Evolutionary conservation across 2,113 vertebrate genomes (phyloP).

Genomic region (Clarias gariepinus): DNA sequence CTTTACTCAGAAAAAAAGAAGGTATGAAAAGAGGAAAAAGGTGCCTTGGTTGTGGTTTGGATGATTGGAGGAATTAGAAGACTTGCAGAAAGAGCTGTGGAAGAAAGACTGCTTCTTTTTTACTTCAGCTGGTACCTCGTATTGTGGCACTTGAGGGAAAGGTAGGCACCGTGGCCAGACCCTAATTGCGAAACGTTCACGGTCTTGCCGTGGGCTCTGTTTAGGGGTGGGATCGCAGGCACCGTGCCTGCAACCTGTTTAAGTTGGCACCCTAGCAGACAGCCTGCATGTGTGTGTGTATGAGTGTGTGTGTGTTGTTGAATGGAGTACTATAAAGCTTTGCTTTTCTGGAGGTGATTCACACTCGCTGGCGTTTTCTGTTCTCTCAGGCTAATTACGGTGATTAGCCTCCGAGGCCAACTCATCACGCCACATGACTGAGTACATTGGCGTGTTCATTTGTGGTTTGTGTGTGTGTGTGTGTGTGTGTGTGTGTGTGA

Average conservation of each 20-base stretch:
- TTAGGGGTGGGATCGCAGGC: conserved; percentile 48
- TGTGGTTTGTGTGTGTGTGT: conserved; percentile 10
- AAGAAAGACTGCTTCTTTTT: conserved; percentile 23
- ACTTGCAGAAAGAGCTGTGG: conserved; percentile 10
- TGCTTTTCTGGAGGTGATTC: conserved; percentile 53
- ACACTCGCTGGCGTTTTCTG: conserved; percentile 42
- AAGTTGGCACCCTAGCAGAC: conserved; percentile 52
- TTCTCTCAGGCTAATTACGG: conserved; percentile 43
- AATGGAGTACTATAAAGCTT: conserved; percentile 26
- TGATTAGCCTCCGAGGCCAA: conserved; percentile 38
- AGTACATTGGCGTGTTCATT: conserved; percentile 32
- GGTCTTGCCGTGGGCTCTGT: conserved; percentile 51
- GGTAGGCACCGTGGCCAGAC: conserved; percentile 30
- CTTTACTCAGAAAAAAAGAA: not conserved
- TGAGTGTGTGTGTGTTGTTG: conserved; percentile 23
- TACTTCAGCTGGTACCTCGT: conserved; percentile 23
- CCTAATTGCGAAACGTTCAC: conserved; percentile 48
- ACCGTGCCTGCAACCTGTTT: conserved; percentile 50
- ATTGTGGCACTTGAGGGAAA: conserved; percentile 38
- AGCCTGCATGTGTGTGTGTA: conserved; percentile 15
- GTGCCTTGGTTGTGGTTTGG: not conserved
- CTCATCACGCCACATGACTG: conserved; percentile 30
- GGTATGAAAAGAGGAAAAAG: not conserved
- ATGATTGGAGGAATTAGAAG: conserved; percentile 19
- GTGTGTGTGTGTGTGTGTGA: conserved; percentile 33